Evolutionary conservation across 2,113 vertebrate species (phyloP).

Genomic region (Nothocercus julius): DNA sequence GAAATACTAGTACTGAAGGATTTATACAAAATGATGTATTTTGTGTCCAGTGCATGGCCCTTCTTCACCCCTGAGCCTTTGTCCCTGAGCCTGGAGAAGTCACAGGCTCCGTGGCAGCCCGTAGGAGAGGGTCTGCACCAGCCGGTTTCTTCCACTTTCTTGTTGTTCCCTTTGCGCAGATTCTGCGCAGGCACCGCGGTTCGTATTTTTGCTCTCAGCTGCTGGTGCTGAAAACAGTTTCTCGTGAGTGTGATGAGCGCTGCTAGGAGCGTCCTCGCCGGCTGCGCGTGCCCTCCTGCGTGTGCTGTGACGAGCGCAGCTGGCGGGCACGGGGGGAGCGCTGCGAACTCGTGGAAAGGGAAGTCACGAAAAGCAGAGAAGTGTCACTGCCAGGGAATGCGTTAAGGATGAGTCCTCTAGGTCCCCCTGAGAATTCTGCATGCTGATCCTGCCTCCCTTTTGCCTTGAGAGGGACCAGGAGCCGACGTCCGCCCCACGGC

Average conservation of each 20-base stretch:
- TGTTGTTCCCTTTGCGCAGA: not conserved
- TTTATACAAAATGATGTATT: not conserved
- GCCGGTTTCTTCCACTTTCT: rapidly evolving
- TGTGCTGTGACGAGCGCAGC: not conserved
- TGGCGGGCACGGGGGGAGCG: not conserved
- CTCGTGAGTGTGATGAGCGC: rapidly evolving
- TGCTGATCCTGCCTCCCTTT: not conserved
- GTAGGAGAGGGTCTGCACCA: rapidly evolving
- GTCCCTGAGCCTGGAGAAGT: not conserved
- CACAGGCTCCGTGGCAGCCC: rapidly evolving
- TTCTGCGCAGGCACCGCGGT: rapidly evolving
- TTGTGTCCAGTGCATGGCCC: not conserved
- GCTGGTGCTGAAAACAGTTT: no score
- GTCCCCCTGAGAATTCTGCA: not conserved
- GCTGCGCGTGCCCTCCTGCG: not conserved
- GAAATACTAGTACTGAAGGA: not conserved
- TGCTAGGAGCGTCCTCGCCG: rapidly evolving
- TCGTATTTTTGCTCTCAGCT: rapidly evolving
- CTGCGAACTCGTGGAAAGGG: not conserved
- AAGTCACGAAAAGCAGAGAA: not conserved
- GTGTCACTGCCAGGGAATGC: not conserved
- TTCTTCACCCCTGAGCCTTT: not conserved
- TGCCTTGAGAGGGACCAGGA: not conserved
- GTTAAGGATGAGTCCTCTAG: not conserved
- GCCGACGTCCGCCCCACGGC: rapidly evolving